These are phyloP conservation scores for Cryptus viduatorius DNA, from an alignment of 2,888 invertebrate species.

Conservation along the genomic window DNA sequence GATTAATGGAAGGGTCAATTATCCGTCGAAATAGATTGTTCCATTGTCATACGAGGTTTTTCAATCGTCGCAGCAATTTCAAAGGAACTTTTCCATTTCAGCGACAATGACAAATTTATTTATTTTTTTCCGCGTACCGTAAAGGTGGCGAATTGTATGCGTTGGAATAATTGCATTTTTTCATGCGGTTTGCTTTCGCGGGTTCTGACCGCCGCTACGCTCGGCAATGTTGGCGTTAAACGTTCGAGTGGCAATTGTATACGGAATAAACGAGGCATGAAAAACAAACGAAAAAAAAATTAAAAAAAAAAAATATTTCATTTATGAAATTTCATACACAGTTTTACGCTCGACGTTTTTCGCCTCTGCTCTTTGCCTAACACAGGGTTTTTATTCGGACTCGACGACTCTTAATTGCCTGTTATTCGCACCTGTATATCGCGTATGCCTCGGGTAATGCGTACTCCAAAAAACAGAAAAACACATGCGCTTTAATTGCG, in stretches of 20 bases:
- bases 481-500: slow-evolving; percentile 15
- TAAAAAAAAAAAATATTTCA: slow-evolving; percentile 16
- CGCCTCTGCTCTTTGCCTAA: slow-evolving; percentile 16
- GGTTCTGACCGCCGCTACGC: neutral
- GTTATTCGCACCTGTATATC: slow-evolving; percentile 25
- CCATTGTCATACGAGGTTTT: slow-evolving; percentile 40
- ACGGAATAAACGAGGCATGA: neutral
- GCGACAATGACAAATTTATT: neutral
- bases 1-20: slow-evolving; percentile 55
- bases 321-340: slow-evolving; percentile 42
- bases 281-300: slow-evolving; percentile 22
- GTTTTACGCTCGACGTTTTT: slow-evolving; percentile 24
- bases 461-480: neutral
- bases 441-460: slow-evolving; percentile 5
- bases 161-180: neutral
- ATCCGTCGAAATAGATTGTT: slow-evolving; percentile 41
- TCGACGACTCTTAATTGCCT: slow-evolving; percentile 42
- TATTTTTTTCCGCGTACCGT: neutral
- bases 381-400: neutral
- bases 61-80: slow-evolving; percentile 17
- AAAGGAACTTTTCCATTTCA: neutral
- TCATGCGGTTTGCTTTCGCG: slow-evolving; percentile 2
- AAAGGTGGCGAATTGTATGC: neutral
- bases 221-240: slow-evolving; percentile 3
- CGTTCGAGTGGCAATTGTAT: slow-evolving; percentile 45